A percentile compares a stretch with the other conserved stretches of the same genome.
These are phyloP conservation scores for Abscondita cerata DNA, from an alignment of 2,888 invertebrate species.

Conservation along the genomic window DNA sequence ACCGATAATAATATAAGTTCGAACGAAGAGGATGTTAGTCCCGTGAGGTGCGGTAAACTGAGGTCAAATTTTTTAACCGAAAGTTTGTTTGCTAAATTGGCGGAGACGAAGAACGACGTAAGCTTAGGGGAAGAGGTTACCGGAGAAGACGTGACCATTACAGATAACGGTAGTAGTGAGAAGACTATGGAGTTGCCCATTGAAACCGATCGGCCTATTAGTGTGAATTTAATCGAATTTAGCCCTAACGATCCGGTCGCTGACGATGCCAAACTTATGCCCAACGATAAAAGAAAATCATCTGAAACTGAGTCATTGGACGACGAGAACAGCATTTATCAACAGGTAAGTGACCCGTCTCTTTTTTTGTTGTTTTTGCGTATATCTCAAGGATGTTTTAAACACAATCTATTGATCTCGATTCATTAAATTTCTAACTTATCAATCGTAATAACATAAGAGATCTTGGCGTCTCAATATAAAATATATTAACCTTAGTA, in stretches of 20 bases:
- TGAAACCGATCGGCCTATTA: slow-evolving; percentile 39
- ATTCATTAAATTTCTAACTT: no score
- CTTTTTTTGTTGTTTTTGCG: no score
- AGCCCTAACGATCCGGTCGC: slow-evolving; percentile 41
- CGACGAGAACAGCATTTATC: slow-evolving; percentile 67
- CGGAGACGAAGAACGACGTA: neutral
- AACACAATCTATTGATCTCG: no score
- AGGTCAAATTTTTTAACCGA: slow-evolving; percentile 4
- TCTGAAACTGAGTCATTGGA: slow-evolving; percentile 51
- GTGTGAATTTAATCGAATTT: slow-evolving; percentile 52
- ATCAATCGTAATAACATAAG: no score
- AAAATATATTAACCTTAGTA: no score
- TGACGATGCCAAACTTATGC: slow-evolving; percentile 29
- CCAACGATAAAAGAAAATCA: slow-evolving; percentile 53
- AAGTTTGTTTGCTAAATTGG: neutral
- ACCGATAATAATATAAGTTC: slow-evolving; percentile 32
- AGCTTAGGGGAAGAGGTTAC: neutral
- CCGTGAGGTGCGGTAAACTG: slow-evolving; percentile 1
- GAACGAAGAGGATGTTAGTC: slow-evolving; percentile 27
- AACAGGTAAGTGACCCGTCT: slow-evolving; percentile 60
- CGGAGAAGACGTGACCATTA: neutral
- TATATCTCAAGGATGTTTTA: no score
- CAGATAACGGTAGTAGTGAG: neutral
- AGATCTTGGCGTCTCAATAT: no score
- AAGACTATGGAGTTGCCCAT: slow-evolving; percentile 24